A percentile compares a stretch with the other conserved stretches of the same genome.
phyloP scores from a whole-genome alignment of 2,797 vertebrate genomes.

The Alca torda region DNA sequence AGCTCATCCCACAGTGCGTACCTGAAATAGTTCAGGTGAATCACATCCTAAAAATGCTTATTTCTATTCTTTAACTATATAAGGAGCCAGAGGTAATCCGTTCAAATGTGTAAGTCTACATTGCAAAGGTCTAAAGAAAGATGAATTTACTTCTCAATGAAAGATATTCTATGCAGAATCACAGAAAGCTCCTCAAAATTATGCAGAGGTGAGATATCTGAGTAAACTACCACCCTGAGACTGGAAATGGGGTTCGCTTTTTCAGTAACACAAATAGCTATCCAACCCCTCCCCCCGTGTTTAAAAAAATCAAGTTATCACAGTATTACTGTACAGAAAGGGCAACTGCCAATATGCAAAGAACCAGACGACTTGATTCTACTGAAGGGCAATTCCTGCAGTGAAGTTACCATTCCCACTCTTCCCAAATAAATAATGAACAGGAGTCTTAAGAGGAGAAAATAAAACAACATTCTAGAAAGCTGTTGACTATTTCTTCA shows the following conservation, averaged over 20 bases:
- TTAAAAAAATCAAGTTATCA: not conserved
- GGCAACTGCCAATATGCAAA: not conserved
- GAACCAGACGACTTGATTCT: not conserved
- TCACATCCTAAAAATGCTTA: constrained; percentile 1
- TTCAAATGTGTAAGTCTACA: not conserved
- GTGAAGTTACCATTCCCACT: not conserved
- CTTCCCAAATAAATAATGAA: not conserved
- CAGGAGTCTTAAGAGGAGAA: not conserved
- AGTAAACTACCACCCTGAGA: not conserved
- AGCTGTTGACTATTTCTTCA: not conserved
- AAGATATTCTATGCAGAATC: not conserved
- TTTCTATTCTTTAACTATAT: not conserved
- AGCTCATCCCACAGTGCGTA: not conserved
- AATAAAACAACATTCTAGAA: not conserved
- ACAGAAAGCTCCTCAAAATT: not conserved
- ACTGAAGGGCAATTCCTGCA: not conserved
- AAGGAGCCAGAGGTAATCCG: not conserved
- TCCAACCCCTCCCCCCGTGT: not conserved
- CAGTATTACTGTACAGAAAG: not conserved
- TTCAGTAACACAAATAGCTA: not conserved
- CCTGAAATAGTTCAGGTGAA: constrained; percentile 35
- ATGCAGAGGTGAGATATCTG: not conserved
- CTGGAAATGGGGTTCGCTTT: not conserved
- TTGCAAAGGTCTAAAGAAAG: not conserved
- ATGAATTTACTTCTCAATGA: not conserved